Evolutionary conservation across 2,113 vertebrate species (phyloP), one percentile per base, ranked within the genome.

Genomic region (Bubo bubo): DNA sequence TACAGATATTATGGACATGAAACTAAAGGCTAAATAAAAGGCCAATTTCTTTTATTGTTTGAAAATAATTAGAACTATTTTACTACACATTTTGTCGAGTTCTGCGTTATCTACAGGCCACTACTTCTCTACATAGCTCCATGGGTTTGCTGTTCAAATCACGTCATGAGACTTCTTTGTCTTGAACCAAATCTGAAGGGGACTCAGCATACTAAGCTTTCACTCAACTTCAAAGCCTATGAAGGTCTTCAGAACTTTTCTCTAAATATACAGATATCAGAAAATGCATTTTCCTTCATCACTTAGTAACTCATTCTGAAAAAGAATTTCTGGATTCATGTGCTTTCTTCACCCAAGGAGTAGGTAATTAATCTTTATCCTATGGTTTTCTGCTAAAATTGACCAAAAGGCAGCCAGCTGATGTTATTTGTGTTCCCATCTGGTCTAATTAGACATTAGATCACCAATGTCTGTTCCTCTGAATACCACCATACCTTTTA

Each of bases 91-190:
- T 89, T 96, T 91, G 82, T 91, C 97, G 63, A 66, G 80, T 86
- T 91, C 27, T 20, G 53, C 23, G 95, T 95, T 75, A 82, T 91
- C 66, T 60, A 60, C 8, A 74, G 32, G 66, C 37, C 62, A 73
- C 66, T 59, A 32, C 63, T 90, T 94, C 53, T 60, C 53, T 87
- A 86, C 95, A 92, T 58, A 89, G 27, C 30, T 80, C 50, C 41
- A 82, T 76, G 62, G 95, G 47, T 95, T 74, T 79, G 55, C 81
- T 96, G 75, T 88, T 58, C 87, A 97, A 81, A 94, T 30, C 14
- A 6, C 24, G 72, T 22, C 22, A 35, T 5, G n/a, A 67, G 16
- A 26, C 14, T 41, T 41, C 16, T 53, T 76, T 45, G 34, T 37
- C 55, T 76, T 37, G 37, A 72, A 47, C 34, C 28, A 50, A 37